These are phyloP conservation scores for Triops cancriformis DNA, from an alignment of 1,140 invertebrate genomes.

Conservation along the genomic window DNA sequence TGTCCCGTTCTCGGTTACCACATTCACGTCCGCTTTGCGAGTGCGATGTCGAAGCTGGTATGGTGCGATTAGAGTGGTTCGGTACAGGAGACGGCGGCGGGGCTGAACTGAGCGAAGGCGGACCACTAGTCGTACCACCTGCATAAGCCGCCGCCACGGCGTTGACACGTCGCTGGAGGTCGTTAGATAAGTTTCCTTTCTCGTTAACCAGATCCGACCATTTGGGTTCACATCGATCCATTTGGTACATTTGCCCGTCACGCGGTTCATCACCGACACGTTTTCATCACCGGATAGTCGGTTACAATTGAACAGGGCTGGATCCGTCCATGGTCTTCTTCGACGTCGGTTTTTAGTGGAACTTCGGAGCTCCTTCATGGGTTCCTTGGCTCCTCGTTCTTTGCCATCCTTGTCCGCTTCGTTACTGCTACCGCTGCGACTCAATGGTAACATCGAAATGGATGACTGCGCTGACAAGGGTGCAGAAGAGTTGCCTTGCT, in stretches of 20 bases:
- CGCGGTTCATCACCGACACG: conserved; percentile 84
- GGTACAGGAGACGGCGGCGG: conserved; percentile 38
- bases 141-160: conserved; percentile 38
- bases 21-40: not conserved
- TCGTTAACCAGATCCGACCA: conserved; percentile 91
- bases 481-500: conserved; percentile 45
- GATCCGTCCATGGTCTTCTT: conserved; percentile 60
- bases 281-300: conserved; percentile 90
- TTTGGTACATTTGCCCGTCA: conserved; percentile 79
- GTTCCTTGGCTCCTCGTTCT: conserved; percentile 18
- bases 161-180: conserved; percentile 56
- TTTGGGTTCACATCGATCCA: conserved; percentile 95
- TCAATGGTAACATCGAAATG: conserved; percentile 13
- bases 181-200: conserved; percentile 68
- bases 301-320: conserved; percentile 60
- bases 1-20: not conserved
- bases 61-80: conserved; percentile 34
- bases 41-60: not conserved
- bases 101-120: conserved; percentile 32
- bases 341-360: conserved; percentile 39
- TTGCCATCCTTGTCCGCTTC: conserved; percentile 19
- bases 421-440: conserved; percentile 20
- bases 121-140: conserved; percentile 27
- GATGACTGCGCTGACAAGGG: conserved; percentile 16
- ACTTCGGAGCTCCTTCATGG: not conserved